Percentiles rank a stretch among this genome's conserved stretches.
Evolutionary conservation across 2,888 invertebrate genomes (phyloP).

Genomic region (Pteria penguin): DNA sequence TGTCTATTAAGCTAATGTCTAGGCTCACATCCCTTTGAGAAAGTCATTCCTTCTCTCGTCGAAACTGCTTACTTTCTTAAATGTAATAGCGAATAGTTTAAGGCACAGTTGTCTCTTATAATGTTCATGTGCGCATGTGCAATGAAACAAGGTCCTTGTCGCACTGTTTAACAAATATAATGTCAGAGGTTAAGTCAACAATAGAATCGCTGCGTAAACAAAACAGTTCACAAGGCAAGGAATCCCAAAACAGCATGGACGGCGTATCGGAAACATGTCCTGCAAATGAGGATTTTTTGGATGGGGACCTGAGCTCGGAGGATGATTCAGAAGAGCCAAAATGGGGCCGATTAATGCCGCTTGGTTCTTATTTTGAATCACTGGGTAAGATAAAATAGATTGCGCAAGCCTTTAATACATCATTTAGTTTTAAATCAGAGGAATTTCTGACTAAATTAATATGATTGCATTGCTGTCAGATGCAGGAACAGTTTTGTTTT

Average conservation of each 20-base stretch:
- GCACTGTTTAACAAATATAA: neutral
- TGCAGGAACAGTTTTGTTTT: no score
- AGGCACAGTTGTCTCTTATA: no score
- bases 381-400: constrained; percentile 67
- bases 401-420: no score
- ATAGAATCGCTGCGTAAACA: neutral
- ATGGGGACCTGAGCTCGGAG: constrained; percentile 70
- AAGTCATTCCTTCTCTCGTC: no score
- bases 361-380: constrained; percentile 72
- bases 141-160: neutral
- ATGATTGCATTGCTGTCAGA: no score
- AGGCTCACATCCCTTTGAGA: no score
- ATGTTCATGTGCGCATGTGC: neutral
- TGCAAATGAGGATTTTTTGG: constrained; percentile 64
- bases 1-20: no score
- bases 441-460: no score
- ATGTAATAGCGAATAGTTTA: no score
- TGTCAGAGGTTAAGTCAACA: neutral
- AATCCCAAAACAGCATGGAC: constrained; percentile 49
- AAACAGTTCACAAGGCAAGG: constrained; percentile 3
- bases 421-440: neutral
- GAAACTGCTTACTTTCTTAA: no score
- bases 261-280: constrained; percentile 63
- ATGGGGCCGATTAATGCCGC: constrained; percentile 76
- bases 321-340: constrained; percentile 53